Evolutionary conservation across 2,113 vertebrate genomes (phyloP).

Genomic region (Pangasianodon gigas): DNA sequence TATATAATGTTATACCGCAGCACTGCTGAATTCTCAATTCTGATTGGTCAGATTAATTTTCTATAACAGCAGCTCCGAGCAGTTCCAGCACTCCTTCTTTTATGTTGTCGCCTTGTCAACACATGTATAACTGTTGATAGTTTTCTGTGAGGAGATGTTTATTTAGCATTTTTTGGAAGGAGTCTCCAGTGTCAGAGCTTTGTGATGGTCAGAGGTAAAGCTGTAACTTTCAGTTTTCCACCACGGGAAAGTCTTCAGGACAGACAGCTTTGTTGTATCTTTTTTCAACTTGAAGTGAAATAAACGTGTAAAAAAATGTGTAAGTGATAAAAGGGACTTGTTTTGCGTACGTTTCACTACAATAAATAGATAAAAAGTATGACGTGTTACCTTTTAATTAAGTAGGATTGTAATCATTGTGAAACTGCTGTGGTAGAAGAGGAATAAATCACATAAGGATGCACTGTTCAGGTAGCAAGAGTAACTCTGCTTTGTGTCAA

Average conservation of each 20-base stretch:
- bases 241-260: not conserved
- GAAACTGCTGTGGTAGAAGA: no score
- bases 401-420: not conserved
- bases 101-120: not conserved
- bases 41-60: not conserved
- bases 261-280: not conserved
- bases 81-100: not conserved
- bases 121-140: not conserved
- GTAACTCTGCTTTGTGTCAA: no score
- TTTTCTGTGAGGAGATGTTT: not conserved
- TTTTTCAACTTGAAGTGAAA: no score
- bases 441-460: no score
- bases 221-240: not conserved
- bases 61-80: not conserved
- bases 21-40: not conserved
- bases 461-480: no score
- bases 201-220: not conserved
- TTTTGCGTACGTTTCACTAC: not conserved
- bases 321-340: no score
- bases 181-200: not conserved
- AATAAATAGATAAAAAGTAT: not conserved
- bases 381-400: not conserved
- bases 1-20: not conserved
- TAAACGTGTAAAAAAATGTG: no score
- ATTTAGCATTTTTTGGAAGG: not conserved